Conservation (phyloP, 2,888 invertebrate species). For the Cartodere bifasciata region DNA sequence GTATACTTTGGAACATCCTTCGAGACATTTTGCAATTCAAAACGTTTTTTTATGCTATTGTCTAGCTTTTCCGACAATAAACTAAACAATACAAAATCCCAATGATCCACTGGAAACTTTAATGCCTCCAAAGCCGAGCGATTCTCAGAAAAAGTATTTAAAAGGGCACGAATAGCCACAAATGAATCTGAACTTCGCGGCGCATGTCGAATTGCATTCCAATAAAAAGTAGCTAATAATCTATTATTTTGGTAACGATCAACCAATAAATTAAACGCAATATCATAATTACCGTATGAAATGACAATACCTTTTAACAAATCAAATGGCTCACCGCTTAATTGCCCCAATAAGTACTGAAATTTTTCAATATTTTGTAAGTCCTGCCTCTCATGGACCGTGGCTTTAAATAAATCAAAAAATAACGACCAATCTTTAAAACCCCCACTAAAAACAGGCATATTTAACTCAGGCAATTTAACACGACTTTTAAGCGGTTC, state of each 20-base stretch:
- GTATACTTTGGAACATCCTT: no score
- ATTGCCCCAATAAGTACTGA: not conserved
- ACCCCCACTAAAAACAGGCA: constrained; percentile 2
- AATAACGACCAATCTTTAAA: constrained; percentile 3
- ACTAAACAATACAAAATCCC: constrained; percentile 6
- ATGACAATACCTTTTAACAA: constrained; percentile 1
- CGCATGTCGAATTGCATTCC: constrained; percentile 1
- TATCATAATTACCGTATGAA: not conserved
- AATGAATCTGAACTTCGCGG: no score
- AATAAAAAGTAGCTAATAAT: constrained; percentile 1
- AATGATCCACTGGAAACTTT: not conserved
- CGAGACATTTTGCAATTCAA: no score
- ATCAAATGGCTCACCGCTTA: constrained; percentile 1
- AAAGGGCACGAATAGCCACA: not conserved
- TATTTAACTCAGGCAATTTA: constrained; percentile 1
- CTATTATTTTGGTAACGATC: constrained; percentile 1
- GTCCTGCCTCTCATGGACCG: constrained; percentile 1
- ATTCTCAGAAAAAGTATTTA: constrained; percentile 3
- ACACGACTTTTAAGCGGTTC: no score
- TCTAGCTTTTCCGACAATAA: constrained; percentile 2
- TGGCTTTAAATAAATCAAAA: constrained; percentile 4
- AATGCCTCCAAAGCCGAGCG: not conserved
- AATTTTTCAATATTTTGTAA: constrained; percentile 2
- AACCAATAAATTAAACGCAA: not conserved
- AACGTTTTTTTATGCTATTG: not conserved